Evolutionary conservation across 2,888 invertebrate species (phyloP), one percentile per base, ranked within the genome.

Genomic region (Chloroclysta siterata): DNA sequence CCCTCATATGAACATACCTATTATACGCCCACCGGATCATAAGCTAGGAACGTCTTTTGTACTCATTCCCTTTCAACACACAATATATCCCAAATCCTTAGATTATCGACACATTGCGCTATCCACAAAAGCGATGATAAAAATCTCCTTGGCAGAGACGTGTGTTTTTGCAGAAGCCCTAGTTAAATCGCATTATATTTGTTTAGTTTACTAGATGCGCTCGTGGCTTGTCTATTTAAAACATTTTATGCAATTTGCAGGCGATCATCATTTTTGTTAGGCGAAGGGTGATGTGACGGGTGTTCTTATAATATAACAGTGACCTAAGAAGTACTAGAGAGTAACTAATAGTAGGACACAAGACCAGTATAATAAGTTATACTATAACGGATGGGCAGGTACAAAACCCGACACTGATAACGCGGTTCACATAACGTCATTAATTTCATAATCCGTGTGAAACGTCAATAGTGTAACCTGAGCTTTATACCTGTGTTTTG

Each of bases 391-490:
- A 46, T 46, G 44, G 42, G 13, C 14, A 44, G 44, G 44, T 15
- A 46, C 15, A 17, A 17, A 46, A 17, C 17, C 11, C 17, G 17
- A 46, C 65, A 65, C 77, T 50, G 70, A 76, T 76, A 79, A 76
- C 70, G 55, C 36, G 62, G 70, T 69, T 79, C 72, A 33, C 55
- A 60, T 76, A 54, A 46, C 77, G 63, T 65, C 72, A 70, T 74
- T 72, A 72, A 71, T 76, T 75, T 69, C 66, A 66, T 55, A 69
- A 67, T 72, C 72, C 77, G 71, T 72, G 77, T 72, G 78, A 79
- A 79, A 60, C 29, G 73, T 70, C 75, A 71, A 75, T 63, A 51
- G 63, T 65, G 74, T 72, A 74, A 77, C 60, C 8, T 13, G 71
- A 69, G 60, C 63, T 46, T 39, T 17, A 44, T 44, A 10, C 46